Percentiles rank a stretch among this genome's conserved stretches.
These are phyloP conservation scores for Myodes glareolus DNA, from an alignment of 2,113 vertebrate species.

Conservation along the genomic window DNA sequence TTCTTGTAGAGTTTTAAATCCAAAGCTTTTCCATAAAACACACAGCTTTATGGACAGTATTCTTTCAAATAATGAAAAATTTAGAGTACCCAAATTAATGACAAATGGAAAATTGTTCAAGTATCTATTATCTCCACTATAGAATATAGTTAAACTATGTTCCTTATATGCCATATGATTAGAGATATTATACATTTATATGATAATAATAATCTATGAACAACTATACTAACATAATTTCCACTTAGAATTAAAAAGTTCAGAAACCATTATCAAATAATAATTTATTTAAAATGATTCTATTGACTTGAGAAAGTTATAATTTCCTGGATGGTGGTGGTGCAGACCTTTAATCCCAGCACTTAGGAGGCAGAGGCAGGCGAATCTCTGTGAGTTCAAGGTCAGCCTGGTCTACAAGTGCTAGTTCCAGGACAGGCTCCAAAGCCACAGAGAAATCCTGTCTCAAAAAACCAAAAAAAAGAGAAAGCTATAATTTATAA, in stretches of 20 bases:
- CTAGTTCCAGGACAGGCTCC: no score
- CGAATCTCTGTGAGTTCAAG: no score
- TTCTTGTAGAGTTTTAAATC: neutral
- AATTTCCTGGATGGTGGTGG: neutral
- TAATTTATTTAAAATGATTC: neutral
- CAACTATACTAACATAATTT: neutral
- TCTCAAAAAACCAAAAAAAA: no score
- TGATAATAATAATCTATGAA: neutral
- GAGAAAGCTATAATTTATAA: neutral
- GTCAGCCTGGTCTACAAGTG: no score
- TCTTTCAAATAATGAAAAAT: slow-evolving; percentile 53
- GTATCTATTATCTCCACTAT: neutral
- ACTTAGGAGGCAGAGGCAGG: no score
- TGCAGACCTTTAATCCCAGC: no score
- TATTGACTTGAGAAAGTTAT: neutral
- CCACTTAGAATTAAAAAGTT: neutral
- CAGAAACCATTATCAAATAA: neutral
- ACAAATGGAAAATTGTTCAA: neutral
- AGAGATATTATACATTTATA: neutral
- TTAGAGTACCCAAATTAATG: neutral
- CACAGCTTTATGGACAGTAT: neutral
- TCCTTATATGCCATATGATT: neutral
- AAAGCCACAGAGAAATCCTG: no score
- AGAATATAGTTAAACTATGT: neutral
- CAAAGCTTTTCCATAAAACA: neutral